These are phyloP conservation scores for Fissipunctia ypsillon DNA, from an alignment of 2,888 invertebrate species.

Conservation along the genomic window DNA sequence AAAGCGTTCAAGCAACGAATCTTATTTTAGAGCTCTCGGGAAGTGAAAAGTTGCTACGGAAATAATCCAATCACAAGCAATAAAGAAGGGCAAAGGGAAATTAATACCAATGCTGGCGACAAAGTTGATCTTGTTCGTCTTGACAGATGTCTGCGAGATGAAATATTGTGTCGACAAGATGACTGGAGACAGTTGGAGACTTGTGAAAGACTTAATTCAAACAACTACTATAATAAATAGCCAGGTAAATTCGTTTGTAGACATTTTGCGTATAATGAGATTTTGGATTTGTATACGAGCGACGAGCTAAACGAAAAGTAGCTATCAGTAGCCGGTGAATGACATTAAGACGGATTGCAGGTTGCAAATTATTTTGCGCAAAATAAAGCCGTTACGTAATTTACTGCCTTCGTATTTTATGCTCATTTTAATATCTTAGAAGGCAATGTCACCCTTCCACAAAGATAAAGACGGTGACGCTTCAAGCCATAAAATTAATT, in stretches of 20 bases:
- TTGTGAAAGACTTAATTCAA: constrained; percentile 67
- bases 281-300: constrained; percentile 54
- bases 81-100: constrained; percentile 84
- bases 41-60: constrained; percentile 82
- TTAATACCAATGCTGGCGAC: constrained; percentile 85
- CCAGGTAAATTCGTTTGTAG: constrained; percentile 42
- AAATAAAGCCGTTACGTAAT: constrained; percentile 30
- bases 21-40: constrained; percentile 78
- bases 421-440: constrained; percentile 41
- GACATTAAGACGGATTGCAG: constrained; percentile 47
- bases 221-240: constrained; percentile 63
- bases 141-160: constrained; percentile 86
- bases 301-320: constrained; percentile 44
- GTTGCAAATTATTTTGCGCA: constrained; percentile 36
- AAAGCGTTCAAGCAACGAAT: constrained; percentile 73
- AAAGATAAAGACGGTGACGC: constrained; percentile 44
- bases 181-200: constrained; percentile 66
- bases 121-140: constrained; percentile 83
- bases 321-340: constrained; percentile 40
- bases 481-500: constrained; percentile 52
- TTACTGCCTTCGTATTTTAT: constrained; percentile 25
- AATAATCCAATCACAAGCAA: constrained; percentile 87
- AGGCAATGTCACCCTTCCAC: constrained; percentile 24
- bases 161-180: constrained; percentile 80
- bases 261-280: constrained; percentile 51